Conservation (phyloP, 2,797 vertebrate species). For the Orientallactaga sibirica region DNA sequence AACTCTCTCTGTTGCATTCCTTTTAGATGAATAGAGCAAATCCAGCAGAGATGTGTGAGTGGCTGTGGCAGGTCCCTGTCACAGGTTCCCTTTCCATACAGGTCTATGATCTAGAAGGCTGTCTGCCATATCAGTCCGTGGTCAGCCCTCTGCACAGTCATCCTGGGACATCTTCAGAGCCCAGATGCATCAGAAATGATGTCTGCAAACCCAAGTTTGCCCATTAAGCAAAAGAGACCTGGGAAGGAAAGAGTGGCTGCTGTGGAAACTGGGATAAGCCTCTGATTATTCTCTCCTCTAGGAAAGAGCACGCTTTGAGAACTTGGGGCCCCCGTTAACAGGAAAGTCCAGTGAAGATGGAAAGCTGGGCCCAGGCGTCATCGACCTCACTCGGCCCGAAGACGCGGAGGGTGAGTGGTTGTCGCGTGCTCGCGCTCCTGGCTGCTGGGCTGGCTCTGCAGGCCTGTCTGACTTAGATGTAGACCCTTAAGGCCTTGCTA, state of each 20-base stretch:
- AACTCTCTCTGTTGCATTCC: conserved; percentile 78
- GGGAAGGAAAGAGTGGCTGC: conserved; percentile 30
- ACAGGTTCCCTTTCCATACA: conserved; percentile 78
- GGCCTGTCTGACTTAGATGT: not conserved
- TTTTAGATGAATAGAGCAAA: conserved; percentile 79
- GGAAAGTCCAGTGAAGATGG: conserved; percentile 96
- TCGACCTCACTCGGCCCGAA: conserved; percentile 99
- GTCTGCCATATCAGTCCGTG: conserved; percentile 51
- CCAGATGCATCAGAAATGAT: not conserved
- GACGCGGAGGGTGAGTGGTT: conserved; percentile 96
- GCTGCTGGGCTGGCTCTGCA: not conserved
- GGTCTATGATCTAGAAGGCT: not conserved
- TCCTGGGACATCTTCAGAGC: conserved; percentile 36
- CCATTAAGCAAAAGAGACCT: conserved; percentile 1
- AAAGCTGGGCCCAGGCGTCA: conserved; percentile 97
- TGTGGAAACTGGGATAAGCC: conserved; percentile 56
- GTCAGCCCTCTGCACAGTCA: not conserved
- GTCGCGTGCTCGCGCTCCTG: conserved; percentile 3
- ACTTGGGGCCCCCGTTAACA: conserved; percentile 93
- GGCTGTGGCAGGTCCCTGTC: conserved; percentile 65
- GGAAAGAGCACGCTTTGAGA: conserved; percentile 98
- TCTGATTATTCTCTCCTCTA: conserved; percentile 87
- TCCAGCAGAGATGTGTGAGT: conserved; percentile 71
- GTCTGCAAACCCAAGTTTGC: conserved; percentile 27
- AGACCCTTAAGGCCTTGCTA: not conserved